A percentile compares a stretch with the other conserved stretches of the same genome.
Evolutionary conservation across 2,797 vertebrate species (phyloP).

Genomic region (Forpus xanthops): DNA sequence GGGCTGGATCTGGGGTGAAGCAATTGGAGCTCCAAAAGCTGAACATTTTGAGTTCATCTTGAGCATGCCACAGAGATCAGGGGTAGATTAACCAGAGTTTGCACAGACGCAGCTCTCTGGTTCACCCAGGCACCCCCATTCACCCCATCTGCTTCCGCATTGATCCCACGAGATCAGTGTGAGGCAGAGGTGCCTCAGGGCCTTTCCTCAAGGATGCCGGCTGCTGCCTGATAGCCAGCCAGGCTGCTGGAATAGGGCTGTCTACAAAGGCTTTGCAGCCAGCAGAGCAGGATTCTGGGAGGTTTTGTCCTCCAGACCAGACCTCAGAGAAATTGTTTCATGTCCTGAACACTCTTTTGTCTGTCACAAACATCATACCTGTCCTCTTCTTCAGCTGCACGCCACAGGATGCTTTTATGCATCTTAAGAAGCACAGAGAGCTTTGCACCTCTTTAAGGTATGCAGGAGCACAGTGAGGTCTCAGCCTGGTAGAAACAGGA

Average conservation of each 20-base stretch:
- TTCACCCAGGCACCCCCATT: background rate
- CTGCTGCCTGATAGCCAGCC: background rate
- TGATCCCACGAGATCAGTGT: background rate
- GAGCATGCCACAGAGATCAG: fast-evolving
- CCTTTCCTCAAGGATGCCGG: background rate
- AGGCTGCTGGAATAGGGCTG: background rate
- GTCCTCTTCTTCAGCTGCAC: background rate
- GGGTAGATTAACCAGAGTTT: background rate
- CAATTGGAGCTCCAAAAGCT: background rate
- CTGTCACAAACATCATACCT: background rate
- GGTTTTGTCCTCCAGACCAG: background rate
- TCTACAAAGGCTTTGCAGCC: background rate
- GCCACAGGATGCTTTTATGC: fast-evolving
- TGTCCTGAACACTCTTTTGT: background rate
- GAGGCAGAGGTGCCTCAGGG: background rate
- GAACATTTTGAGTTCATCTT: background rate
- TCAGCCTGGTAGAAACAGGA: background rate
- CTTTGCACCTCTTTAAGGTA: background rate
- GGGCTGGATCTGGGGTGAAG: background rate
- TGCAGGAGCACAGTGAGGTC: fast-evolving
- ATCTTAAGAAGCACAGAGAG: background rate
- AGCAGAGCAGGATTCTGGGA: background rate
- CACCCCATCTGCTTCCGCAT: conserved; percentile 10
- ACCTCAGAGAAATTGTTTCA: background rate
- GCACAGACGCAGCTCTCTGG: background rate